A percentile compares a stretch with the other conserved stretches of the same genome.
Conservation (phyloP, 1,140 invertebrate genomes). For the Sarcophaga bullata region DNA sequence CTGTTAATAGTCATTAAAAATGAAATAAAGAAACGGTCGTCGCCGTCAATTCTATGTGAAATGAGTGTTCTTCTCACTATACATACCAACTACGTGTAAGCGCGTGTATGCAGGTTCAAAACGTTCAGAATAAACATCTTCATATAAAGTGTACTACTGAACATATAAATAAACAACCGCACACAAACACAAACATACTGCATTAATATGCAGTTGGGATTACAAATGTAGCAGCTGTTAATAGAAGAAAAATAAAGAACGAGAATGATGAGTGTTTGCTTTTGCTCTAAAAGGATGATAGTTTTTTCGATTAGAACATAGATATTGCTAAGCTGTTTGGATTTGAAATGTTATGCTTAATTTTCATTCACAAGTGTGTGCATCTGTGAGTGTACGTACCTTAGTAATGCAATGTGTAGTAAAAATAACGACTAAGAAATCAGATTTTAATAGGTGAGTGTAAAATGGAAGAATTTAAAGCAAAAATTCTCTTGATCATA, state of each 20-base stretch:
- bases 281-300: no score
- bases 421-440: background rate
- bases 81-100: background rate
- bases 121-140: background rate
- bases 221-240: background rate
- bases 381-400: background rate
- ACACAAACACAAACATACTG: background rate
- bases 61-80: background rate
- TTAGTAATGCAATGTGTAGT: background rate
- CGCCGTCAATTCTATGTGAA: no score
- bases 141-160: constrained; percentile 1
- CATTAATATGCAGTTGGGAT: background rate
- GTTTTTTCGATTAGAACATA: no score
- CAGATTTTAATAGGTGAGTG: background rate
- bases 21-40: no score
- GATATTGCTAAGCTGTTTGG: no score
- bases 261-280: no score
- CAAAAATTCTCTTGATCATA: no score
- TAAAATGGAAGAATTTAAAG: background rate
- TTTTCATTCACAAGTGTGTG: no score
- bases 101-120: background rate
- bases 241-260: no score
- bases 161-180: background rate
- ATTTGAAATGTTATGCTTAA: no score
- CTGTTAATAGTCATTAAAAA: background rate